These are phyloP conservation scores for Rhaphigaster nebulosa DNA, from an alignment of 2,888 invertebrate genomes.

Conservation along the genomic window DNA sequence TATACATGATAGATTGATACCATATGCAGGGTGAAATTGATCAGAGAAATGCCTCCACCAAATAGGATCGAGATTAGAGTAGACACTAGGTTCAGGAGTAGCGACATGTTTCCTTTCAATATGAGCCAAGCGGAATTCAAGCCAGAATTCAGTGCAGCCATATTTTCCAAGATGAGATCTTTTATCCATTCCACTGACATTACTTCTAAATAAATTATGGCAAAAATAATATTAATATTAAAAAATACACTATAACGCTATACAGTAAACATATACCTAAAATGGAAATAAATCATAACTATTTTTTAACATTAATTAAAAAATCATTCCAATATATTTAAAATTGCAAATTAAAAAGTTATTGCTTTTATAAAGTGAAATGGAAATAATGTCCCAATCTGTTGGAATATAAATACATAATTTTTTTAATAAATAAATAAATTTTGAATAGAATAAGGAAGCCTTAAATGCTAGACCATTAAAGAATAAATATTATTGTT, in stretches of 20 bases:
- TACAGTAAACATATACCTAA: no score
- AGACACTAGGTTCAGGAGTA: constrained; percentile 86
- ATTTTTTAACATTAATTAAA: no score
- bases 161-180: constrained; percentile 89
- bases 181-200: constrained; percentile 82
- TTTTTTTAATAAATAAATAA: no score
- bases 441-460: no score
- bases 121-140: constrained; percentile 90
- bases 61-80: constrained; percentile 89
- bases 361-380: no score
- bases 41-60: constrained; percentile 90
- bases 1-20: constrained; percentile 70
- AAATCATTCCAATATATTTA: no score
- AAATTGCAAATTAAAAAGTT: no score
- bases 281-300: no score
- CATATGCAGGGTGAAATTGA: constrained; percentile 88
- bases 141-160: constrained; percentile 89
- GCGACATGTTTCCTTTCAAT: constrained; percentile 90
- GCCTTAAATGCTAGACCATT: no score
- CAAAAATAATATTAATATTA: neutral
- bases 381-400: no score
- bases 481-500: no score
- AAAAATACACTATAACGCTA: neutral
- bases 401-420: no score
- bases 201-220: constrained; percentile 71